These are phyloP conservation scores for Lepus oiostolus DNA, from an alignment of 2,797 vertebrate genomes.

Conservation along the genomic window DNA sequence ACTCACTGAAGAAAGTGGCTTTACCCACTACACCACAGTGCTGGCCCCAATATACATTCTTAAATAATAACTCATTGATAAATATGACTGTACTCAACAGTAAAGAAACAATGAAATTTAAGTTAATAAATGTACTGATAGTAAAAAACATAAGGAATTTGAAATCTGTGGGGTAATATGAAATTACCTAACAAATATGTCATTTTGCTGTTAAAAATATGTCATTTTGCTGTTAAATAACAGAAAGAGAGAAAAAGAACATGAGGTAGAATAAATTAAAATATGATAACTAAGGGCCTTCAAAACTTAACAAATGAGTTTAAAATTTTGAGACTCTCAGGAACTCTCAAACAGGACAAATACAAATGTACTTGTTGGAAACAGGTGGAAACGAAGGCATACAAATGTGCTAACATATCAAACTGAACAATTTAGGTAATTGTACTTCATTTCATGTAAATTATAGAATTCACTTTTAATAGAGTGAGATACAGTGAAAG, in stretches of 20 bases:
- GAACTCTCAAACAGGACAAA: not conserved
- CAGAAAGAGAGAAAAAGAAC: not conserved
- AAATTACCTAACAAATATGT: not conserved
- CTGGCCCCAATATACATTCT: not conserved
- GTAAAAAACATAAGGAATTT: not conserved
- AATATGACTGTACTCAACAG: not conserved
- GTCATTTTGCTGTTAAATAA: not conserved
- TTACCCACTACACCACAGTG: too few relatives aligned
- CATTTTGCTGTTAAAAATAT: not conserved
- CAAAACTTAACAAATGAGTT: not conserved
- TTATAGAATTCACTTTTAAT: slow-evolving; percentile 2
- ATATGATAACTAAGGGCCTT: not conserved
- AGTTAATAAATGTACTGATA: not conserved
- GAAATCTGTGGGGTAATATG: not conserved
- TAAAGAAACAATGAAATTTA: not conserved
- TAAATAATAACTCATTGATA: not conserved
- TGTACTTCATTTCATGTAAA: not conserved
- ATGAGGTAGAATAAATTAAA: not conserved
- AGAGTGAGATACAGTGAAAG: not conserved
- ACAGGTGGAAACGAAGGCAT: not conserved
- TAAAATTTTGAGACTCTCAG: not conserved
- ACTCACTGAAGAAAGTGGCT: too few relatives aligned
- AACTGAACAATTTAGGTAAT: not conserved
- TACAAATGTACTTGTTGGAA: not conserved
- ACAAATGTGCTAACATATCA: not conserved